A percentile compares a stretch with the other conserved stretches of the same genome.
Conservation (phyloP, 2,113 vertebrate genomes). For the Ctenodactylus gundi region DNA sequence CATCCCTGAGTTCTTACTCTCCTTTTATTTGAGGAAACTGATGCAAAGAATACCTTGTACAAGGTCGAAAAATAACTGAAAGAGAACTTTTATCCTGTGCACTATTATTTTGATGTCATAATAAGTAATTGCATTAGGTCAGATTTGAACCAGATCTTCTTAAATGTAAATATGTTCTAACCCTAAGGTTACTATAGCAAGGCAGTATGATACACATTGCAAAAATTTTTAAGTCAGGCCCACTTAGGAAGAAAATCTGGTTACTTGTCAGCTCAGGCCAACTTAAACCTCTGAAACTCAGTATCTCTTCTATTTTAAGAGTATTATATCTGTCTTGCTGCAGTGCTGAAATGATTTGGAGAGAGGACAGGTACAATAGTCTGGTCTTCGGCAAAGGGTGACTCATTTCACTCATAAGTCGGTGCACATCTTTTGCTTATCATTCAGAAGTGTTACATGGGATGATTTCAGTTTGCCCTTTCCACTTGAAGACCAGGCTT, state of each 20-base stretch:
- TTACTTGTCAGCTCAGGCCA: neutral
- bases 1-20: neutral
- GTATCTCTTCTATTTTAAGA: neutral
- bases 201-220: neutral
- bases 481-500: neutral
- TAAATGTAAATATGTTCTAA: neutral
- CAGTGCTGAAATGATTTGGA: neutral
- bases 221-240: neutral
- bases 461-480: neutral
- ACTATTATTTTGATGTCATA: neutral
- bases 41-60: neutral
- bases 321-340: neutral
- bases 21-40: conserved; percentile 6
- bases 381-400: neutral
- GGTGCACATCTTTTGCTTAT: neutral
- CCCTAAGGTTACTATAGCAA: neutral
- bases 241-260: neutral
- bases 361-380: neutral
- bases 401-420: neutral
- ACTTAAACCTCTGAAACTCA: neutral
- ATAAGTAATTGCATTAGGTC: neutral
- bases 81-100: neutral
- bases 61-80: neutral
- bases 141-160: neutral
- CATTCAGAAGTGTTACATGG: neutral